Conservation (phyloP, 2,113 vertebrate species). For the Calidris pugnax region DNA sequence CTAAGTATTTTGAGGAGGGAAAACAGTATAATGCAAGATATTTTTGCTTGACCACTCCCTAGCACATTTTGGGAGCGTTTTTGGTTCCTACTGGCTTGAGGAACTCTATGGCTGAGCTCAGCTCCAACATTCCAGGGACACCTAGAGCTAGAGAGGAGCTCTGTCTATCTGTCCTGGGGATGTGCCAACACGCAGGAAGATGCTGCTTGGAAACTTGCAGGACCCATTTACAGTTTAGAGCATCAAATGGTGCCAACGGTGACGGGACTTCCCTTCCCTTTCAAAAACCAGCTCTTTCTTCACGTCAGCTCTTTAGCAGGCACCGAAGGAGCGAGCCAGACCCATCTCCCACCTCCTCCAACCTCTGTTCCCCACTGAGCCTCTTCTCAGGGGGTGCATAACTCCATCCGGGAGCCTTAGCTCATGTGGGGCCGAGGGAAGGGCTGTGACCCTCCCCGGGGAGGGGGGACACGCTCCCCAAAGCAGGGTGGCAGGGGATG, state of each 20-base stretch:
- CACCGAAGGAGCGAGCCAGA: background rate
- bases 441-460: background rate
- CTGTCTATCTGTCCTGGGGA: background rate
- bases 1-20: background rate
- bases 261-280: background rate
- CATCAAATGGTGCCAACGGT: background rate
- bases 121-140: background rate
- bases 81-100: background rate
- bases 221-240: background rate
- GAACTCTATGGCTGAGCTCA: background rate
- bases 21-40: background rate
- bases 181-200: background rate
- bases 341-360: background rate
- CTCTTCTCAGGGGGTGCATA: background rate
- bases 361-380: background rate
- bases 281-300: background rate
- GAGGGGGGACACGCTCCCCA: background rate
- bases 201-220: background rate
- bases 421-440: background rate
- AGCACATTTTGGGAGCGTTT: background rate
- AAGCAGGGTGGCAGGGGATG: background rate
- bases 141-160: background rate
- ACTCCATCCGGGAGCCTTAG: background rate
- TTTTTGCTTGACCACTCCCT: too few species aligned
- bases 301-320: rapidly evolving